Percentiles rank a stretch among this genome's conserved stretches.
Evolutionary conservation across 2,797 vertebrate species (phyloP).

Genomic region (Meda fulgida): DNA sequence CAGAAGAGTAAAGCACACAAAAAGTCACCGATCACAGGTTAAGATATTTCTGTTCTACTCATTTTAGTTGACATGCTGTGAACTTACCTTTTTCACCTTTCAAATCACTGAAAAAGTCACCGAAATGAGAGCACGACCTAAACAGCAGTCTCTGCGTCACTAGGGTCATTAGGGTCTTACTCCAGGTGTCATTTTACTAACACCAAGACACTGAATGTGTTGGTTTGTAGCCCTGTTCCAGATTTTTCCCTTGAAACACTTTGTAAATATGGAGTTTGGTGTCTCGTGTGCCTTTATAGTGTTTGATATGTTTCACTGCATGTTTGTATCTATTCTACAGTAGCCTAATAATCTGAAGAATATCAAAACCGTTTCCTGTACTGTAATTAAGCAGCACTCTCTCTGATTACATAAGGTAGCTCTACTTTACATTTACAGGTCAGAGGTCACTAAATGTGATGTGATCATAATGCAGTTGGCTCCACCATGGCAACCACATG

Average conservation of each 20-base stretch:
- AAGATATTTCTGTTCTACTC: background rate
- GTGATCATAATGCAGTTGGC: background rate
- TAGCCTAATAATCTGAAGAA: background rate
- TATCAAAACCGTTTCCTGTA: background rate
- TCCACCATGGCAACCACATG: background rate
- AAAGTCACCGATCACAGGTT: slow-evolving; percentile 1
- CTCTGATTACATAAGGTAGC: slow-evolving; percentile 6
- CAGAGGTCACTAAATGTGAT: slow-evolving; percentile 2
- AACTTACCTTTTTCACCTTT: background rate
- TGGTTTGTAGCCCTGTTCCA: slow-evolving; percentile 13
- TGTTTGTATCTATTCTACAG: too few species aligned
- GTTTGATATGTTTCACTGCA: background rate
- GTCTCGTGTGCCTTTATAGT: background rate
- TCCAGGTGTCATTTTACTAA: slow-evolving; percentile 13
- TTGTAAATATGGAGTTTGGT: slow-evolving; percentile 23
- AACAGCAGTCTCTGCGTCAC: background rate
- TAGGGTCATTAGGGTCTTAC: background rate
- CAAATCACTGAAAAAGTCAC: background rate
- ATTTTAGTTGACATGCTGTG: background rate
- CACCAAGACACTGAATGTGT: background rate
- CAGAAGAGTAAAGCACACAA: slow-evolving; percentile 31
- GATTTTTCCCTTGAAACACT: background rate
- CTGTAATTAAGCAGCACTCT: slow-evolving; percentile 7
- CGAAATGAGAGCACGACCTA: background rate
- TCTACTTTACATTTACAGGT: background rate